Percentiles rank a stretch among this genome's conserved stretches.
Conservation (phyloP, 2,113 vertebrate genomes). For the Zingel zingel region DNA sequence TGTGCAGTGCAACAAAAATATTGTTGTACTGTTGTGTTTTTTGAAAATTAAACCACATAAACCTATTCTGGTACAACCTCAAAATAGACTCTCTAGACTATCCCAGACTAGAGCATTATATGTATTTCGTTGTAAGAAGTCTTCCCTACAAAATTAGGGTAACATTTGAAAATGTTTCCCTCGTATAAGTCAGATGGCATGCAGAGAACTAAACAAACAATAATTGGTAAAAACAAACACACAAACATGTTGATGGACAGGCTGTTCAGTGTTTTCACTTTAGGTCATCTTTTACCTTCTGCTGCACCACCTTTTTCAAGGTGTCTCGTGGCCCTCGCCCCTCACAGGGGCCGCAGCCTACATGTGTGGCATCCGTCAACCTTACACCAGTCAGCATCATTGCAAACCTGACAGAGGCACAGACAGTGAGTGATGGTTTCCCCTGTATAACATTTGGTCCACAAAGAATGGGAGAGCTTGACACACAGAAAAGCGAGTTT, state of each 20-base stretch:
- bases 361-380: constrained; percentile 71
- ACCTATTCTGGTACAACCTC: no score
- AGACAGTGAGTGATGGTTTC: constrained; percentile 60
- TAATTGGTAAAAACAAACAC: constrained; percentile 66
- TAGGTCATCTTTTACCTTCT: constrained; percentile 69
- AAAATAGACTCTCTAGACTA: no score
- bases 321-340: constrained; percentile 37
- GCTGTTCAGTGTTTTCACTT: constrained; percentile 58
- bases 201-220: constrained; percentile 63
- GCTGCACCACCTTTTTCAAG: constrained; percentile 47
- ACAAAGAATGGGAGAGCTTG: constrained; percentile 39
- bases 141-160: constrained; percentile 13
- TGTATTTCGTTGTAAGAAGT: neutral
- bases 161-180: constrained; percentile 37
- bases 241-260: constrained; percentile 69
- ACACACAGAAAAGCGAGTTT: constrained; percentile 54
- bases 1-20: no score
- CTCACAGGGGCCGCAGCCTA: constrained; percentile 30
- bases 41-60: no score
- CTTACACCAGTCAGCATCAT: constrained; percentile 76
- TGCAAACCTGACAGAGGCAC: constrained; percentile 47
- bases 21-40: no score
- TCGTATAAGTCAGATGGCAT: constrained; percentile 26
- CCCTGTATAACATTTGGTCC: constrained; percentile 48
- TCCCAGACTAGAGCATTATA: neutral